Evolutionary conservation across 2,113 vertebrate genomes (phyloP).

Genomic region (Blennius ocellaris): DNA sequence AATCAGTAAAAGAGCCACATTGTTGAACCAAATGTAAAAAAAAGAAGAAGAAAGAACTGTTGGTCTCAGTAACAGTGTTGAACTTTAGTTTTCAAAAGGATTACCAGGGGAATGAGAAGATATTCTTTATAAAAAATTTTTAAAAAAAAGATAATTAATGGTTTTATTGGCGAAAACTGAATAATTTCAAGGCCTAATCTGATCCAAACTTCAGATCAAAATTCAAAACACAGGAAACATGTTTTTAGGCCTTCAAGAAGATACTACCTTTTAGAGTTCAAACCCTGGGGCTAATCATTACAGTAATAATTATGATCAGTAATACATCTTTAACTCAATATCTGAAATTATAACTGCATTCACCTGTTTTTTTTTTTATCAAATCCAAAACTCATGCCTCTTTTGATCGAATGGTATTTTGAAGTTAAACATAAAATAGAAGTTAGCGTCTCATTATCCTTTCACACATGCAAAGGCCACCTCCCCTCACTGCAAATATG

Average conservation of each 20-base stretch:
- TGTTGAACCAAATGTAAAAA: too few species aligned
- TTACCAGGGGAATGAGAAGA: too few species aligned
- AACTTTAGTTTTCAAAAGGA: background rate
- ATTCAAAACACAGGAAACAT: slow-evolving; percentile 9
- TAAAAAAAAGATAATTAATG: slow-evolving; percentile 20
- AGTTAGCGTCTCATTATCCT: slow-evolving; percentile 32
- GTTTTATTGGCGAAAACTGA: slow-evolving; percentile 12
- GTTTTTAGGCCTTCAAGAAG: slow-evolving; percentile 1
- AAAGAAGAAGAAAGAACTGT: too few species aligned
- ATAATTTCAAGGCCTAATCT: slow-evolving; percentile 22
- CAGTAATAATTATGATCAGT: background rate
- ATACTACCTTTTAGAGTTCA: slow-evolving; percentile 1
- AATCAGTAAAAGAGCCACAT: too few species aligned
- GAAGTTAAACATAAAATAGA: slow-evolving; percentile 39
- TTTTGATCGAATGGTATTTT: slow-evolving; percentile 36
- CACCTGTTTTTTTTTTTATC: background rate
- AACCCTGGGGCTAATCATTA: background rate
- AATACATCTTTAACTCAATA: background rate
- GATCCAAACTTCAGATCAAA: background rate
- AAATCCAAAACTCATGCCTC: background rate
- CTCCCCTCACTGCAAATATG: slow-evolving; percentile 14
- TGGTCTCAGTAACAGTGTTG: background rate
- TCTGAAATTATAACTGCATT: background rate
- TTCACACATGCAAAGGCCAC: background rate
- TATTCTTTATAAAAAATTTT: too few species aligned